Percentiles rank a stretch among this genome's conserved stretches.
These are phyloP conservation scores for Ormyrus pomaceus DNA, from an alignment of 2,888 invertebrate genomes.

Conservation along the genomic window DNA sequence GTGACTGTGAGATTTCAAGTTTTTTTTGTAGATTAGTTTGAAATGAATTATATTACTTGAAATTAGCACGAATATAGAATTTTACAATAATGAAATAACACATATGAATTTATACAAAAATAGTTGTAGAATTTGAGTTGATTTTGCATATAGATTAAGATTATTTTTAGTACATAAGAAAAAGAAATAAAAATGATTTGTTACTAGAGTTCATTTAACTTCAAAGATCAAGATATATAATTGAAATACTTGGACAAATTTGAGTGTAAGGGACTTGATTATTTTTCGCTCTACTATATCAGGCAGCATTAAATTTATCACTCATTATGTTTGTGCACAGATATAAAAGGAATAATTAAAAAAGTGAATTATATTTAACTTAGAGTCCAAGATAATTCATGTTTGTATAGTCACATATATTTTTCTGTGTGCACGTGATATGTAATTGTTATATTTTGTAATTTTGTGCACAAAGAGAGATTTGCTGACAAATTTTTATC, in stretches of 20 bases:
- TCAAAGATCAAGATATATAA: conserved; percentile 25
- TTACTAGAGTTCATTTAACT: conserved; percentile 28
- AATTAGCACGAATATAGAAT: conserved; percentile 29
- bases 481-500: conserved; percentile 50
- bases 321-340: conserved; percentile 1
- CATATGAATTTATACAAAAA: conserved; percentile 39
- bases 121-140: conserved; percentile 27
- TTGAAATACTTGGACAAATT: conserved; percentile 27
- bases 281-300: conserved; percentile 19
- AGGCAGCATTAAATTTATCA: conserved; percentile 3
- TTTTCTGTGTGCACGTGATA: conserved; percentile 48
- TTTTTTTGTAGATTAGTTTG: conserved; percentile 42
- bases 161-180: conserved; percentile 30
- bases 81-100: conserved; percentile 43
- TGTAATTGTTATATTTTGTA: conserved; percentile 56
- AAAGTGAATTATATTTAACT: conserved; percentile 13
- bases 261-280: conserved; percentile 15
- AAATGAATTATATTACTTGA: conserved; percentile 32
- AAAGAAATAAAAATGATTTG: conserved; percentile 18
- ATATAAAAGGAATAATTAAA: conserved; percentile 16
- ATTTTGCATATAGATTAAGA: conserved; percentile 34
- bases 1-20: conserved; percentile 48
- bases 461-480: conserved; percentile 50
- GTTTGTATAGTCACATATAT: conserved; percentile 43
- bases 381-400: conserved; percentile 40